Conservation (phyloP, 2,888 invertebrate genomes). For the Lepidonotus clava region DNA sequence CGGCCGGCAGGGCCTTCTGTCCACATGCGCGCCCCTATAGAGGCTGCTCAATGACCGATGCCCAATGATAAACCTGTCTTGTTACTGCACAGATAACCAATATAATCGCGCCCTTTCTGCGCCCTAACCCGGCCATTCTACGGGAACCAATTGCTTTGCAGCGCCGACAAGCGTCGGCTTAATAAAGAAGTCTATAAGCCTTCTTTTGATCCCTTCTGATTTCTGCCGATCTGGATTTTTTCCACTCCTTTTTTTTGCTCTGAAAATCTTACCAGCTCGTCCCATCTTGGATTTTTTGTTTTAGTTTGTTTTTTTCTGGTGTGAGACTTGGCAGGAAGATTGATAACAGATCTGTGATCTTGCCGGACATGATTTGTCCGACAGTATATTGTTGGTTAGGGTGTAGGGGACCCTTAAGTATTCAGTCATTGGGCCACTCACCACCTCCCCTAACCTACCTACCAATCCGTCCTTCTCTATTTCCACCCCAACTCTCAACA, state of each 20-base stretch:
- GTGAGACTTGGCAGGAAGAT: not conserved
- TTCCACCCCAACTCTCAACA: not conserved
- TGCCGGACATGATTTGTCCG: not conserved
- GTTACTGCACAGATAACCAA: constrained; percentile 43
- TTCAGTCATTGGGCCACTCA: not conserved
- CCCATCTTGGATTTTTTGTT: not conserved
- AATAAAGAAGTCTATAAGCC: constrained; percentile 45
- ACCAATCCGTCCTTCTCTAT: not conserved
- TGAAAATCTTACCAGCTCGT: too few relatives aligned
- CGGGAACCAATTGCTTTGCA: not conserved
- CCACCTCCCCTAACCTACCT: not conserved
- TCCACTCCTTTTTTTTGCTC: not conserved
- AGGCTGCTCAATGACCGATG: constrained; percentile 30
- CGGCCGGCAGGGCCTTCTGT: constrained; percentile 21
- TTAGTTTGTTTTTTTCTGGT: not conserved
- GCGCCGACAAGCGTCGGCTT: not conserved
- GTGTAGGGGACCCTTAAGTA: not conserved
- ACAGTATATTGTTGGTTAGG: not conserved
- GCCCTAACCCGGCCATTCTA: constrained; percentile 8
- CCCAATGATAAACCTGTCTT: constrained; percentile 50
- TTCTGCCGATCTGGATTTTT: not conserved
- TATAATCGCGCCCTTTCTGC: constrained; percentile 36
- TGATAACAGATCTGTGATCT: constrained; percentile 21
- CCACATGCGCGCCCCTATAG: not conserved
- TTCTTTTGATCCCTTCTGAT: not conserved